Evolutionary conservation across 2,888 invertebrate genomes (phyloP).

Genomic region (Hybos culiciformis): DNA sequence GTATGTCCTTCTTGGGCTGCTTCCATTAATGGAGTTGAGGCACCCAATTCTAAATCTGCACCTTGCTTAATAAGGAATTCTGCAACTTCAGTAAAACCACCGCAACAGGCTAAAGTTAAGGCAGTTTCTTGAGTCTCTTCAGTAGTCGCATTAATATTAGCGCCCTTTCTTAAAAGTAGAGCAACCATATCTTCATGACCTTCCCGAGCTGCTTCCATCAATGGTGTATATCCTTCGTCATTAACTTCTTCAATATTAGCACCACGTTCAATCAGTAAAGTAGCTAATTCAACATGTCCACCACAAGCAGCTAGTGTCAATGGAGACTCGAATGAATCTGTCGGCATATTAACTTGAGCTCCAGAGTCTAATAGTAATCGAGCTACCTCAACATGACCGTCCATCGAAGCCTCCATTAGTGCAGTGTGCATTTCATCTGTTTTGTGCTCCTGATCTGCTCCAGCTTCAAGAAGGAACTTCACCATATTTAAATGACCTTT

Average conservation of each 20-base stretch:
- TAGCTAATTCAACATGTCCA: slow-evolving; percentile 94
- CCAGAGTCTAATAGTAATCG: slow-evolving; percentile 87
- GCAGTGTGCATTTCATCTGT: slow-evolving; percentile 99
- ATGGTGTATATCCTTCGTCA: slow-evolving; percentile 97
- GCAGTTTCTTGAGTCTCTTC: slow-evolving; percentile 98
- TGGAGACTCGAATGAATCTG: slow-evolving; percentile 98
- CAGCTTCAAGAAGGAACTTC: slow-evolving; percentile 84
- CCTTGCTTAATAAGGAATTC: slow-evolving; percentile 91
- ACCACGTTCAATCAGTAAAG: slow-evolving; percentile 87
- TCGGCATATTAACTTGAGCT: slow-evolving; percentile 96
- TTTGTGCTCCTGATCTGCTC: slow-evolving; percentile 95
- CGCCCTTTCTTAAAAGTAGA: slow-evolving; percentile 79
- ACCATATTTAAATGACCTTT: slow-evolving; percentile 97
- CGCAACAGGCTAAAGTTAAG: slow-evolving; percentile 84
- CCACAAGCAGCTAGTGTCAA: slow-evolving; percentile 96
- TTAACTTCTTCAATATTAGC: slow-evolving; percentile 99
- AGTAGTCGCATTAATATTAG: slow-evolving; percentile 95
- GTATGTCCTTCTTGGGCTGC: slow-evolving; percentile 96
- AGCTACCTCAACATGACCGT: slow-evolving; percentile 97
- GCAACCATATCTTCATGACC: slow-evolving; percentile 99
- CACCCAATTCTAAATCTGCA: slow-evolving; percentile 87
- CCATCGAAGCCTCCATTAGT: slow-evolving; percentile 99
- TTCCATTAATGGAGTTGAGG: slow-evolving; percentile 96
- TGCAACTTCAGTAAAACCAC: slow-evolving; percentile 88
- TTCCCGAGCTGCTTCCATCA: slow-evolving; percentile 98